phyloP scores from a whole-genome alignment of 1,140 invertebrate genomes.

The Neelides sp. region DNA sequence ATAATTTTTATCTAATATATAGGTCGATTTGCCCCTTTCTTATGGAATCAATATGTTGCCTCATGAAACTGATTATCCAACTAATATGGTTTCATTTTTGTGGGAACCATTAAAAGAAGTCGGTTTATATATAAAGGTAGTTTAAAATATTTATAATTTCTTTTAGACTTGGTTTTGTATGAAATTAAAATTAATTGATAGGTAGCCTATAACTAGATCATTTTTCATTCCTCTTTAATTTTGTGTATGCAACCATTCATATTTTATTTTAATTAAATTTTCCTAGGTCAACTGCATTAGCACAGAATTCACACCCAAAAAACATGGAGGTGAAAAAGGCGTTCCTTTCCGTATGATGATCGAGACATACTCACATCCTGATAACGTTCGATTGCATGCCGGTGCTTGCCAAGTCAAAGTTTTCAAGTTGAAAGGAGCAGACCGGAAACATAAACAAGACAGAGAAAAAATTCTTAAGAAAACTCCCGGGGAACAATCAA shows the following conservation, averaged over 20 bases:
- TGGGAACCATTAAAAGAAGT: conserved; percentile 96
- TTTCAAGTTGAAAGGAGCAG: conserved; percentile 70
- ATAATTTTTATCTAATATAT: neutral
- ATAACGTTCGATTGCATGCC: conserved; percentile 56
- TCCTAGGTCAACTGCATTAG: conserved; percentile 82
- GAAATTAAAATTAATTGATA: neutral
- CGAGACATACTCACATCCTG: conserved; percentile 58
- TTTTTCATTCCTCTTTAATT: neutral
- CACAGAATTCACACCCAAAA: conserved; percentile 94
- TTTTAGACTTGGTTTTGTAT: neutral
- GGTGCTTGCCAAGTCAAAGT: conserved; percentile 66
- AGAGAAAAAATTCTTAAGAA: conserved; percentile 83
- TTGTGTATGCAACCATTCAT: neutral
- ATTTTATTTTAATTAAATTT: conserved; percentile 10
- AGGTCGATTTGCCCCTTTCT: conserved; percentile 77
- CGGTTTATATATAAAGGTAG: conserved; percentile 81
- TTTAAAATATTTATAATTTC: no score
- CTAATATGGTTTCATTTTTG: conserved; percentile 75
- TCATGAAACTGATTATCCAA: conserved; percentile 49
- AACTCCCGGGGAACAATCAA: conserved; percentile 72
- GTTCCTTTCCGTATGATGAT: conserved; percentile 92
- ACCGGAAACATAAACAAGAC: conserved; percentile 95
- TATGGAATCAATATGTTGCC: conserved; percentile 75
- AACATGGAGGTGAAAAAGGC: conserved; percentile 94
- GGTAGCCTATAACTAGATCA: neutral